Base-by-base conservation (phyloP, 1,140 invertebrate species). In the Oncopodura yosiiana region DNA sequence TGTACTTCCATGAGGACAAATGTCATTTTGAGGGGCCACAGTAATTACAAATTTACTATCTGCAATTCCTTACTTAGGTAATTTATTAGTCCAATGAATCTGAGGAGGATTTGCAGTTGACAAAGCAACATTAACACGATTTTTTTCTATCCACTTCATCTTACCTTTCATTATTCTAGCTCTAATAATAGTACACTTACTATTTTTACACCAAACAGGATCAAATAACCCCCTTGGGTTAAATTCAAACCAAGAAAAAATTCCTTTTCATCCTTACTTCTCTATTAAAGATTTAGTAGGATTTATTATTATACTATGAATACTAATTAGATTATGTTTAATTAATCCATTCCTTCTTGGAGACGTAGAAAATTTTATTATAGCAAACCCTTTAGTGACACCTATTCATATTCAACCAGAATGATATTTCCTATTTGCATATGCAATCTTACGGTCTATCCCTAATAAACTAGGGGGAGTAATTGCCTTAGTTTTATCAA, bases 341-440 rank as follows among this genome's bases (percentile, higher is more conserved):
- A 60, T 66, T 52, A 69, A 65, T 44, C 79, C 81, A n/a, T 76
- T 76, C 66, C 42, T 78, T 64, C 67, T 83, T 68, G 71, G 73
- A 61, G 80, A 83, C 63, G 74, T 76, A 16, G 80, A 82, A 74
- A 83, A 82, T 72, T 84, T 81, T 73, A 77, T 71, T 16, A 72
- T 74, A n/a, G 79, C 79, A 37, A 81, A 83, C 58, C 74, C 77
- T n/a, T 65, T 83, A 74, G 73, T 79, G 19, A 83, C 81, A 0
- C 81, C 81, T 3, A 63, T 74, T 34, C 81, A 82, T 70, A 83
- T 84, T 75, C 76, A 83, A 75, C 81, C 81, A 53, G 81, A 83
- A 76, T 83, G 78, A 77, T 83, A 83, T 69, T 84, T 84, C 69
- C 70, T 83, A 74, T 83, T 83, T 75, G 80, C 80, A 23, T 83